These are phyloP conservation scores for Cabera pusaria DNA, from an alignment of 2,888 invertebrate species.

Conservation along the genomic window DNA sequence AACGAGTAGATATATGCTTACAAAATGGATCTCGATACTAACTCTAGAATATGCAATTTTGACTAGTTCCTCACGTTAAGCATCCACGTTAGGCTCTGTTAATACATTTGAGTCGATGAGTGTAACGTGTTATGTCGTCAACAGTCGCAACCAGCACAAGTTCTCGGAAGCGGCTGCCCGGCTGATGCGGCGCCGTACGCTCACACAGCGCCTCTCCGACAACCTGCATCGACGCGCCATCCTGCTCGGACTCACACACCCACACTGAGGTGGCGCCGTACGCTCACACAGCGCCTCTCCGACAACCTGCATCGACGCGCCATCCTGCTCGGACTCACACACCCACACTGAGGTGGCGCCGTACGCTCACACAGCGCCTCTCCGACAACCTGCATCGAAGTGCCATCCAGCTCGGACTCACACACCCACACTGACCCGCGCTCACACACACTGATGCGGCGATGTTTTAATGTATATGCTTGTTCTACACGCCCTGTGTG, in stretches of 20 bases:
- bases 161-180: slow-evolving; percentile 84
- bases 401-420: slow-evolving; percentile 52
- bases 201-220: slow-evolving; percentile 50
- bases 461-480: too few species aligned
- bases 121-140: slow-evolving; percentile 82
- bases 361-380: slow-evolving; percentile 45
- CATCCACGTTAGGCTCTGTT: too few species aligned
- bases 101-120: slow-evolving; percentile 60
- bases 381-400: slow-evolving; percentile 45
- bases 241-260: slow-evolving; percentile 45
- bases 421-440: slow-evolving; percentile 6
- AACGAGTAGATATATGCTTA: too few species aligned
- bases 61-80: too few species aligned
- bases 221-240: slow-evolving; percentile 42
- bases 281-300: slow-evolving; percentile 42
- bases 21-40: too few species aligned
- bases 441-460: too few species aligned
- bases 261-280: slow-evolving; percentile 34
- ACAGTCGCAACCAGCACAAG: slow-evolving; percentile 91
- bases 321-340: slow-evolving; percentile 47
- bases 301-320: slow-evolving; percentile 48
- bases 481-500: too few species aligned
- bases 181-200: slow-evolving; percentile 46
- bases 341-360: slow-evolving; percentile 18
- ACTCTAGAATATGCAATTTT: too few species aligned